These are phyloP conservation scores for Crypturellus tataupa DNA, from an alignment of 2,797 vertebrate species.

Conservation along the genomic window DNA sequence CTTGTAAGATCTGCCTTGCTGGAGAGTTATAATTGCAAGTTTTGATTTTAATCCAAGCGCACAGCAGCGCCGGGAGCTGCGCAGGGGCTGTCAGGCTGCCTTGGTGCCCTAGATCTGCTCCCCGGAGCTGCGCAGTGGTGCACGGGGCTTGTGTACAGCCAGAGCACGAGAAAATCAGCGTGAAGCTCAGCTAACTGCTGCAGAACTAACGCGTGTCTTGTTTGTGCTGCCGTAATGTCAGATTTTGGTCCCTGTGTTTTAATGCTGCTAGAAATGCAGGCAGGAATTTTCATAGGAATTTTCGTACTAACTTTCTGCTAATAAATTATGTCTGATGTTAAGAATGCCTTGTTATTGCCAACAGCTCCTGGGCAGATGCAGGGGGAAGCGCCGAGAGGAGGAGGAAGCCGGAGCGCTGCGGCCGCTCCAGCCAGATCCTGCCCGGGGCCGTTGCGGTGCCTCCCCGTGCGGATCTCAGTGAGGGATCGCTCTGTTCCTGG, in stretches of 20 bases:
- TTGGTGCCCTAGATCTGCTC: accelerated
- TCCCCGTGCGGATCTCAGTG: neutral
- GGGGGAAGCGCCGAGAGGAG: neutral
- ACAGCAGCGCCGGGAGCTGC: neutral
- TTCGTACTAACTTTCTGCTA: neutral
- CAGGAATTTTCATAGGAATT: neutral
- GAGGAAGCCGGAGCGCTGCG: neutral
- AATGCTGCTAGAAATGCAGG: neutral
- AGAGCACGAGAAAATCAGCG: accelerated
- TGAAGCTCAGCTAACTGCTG: neutral
- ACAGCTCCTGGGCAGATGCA: neutral
- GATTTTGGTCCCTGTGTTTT: neutral
- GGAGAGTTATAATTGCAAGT: neutral
- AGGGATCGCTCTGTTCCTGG: neutral
- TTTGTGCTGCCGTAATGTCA: neutral
- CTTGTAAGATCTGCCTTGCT: neutral
- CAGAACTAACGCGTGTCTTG: neutral
- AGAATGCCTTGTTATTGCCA: neutral
- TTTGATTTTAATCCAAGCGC: neutral
- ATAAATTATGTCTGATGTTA: neutral
- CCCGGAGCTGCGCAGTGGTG: neutral
- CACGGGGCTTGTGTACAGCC: neutral
- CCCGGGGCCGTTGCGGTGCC: neutral
- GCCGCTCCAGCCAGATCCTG: neutral
- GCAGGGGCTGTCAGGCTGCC: accelerated